Evolutionary conservation across 2,113 vertebrate species (phyloP).

Genomic region (Chamaetylas fuelleborni): DNA sequence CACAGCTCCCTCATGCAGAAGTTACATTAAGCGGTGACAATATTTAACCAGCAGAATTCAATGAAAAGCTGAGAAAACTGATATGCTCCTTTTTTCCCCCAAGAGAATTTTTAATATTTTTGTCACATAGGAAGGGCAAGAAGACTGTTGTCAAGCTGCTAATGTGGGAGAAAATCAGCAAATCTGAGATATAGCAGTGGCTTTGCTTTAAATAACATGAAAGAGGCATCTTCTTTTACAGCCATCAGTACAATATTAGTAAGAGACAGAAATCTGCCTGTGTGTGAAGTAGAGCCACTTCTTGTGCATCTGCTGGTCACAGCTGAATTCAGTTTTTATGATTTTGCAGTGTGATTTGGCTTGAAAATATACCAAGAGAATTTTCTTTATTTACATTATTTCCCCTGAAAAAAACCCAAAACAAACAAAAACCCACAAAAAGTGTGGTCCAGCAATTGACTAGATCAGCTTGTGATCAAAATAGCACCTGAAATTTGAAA

Average conservation of each 20-base stretch:
- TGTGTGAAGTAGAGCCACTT: neutral
- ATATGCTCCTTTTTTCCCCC: neutral
- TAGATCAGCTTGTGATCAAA: neutral
- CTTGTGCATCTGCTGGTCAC: neutral
- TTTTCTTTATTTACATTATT: neutral
- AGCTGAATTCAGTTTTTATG: neutral
- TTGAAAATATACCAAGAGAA: neutral
- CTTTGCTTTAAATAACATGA: conserved; percentile 8
- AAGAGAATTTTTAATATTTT: conserved; percentile 9
- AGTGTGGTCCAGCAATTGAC: neutral
- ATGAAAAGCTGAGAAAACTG: neutral
- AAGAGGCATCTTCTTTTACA: neutral
- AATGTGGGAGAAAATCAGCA: neutral
- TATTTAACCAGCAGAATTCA: neutral
- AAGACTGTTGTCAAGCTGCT: neutral
- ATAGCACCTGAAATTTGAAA: neutral
- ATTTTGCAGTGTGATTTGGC: neutral
- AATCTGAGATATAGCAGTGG: neutral
- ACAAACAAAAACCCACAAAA: neutral
- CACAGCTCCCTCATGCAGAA: accelerated
- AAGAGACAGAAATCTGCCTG: neutral
- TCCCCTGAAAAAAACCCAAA: neutral
- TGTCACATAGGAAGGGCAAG: conserved; percentile 27
- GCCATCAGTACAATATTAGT: neutral
- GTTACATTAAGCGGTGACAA: neutral